Base-by-base conservation (phyloP, 2,797 vertebrate genomes). In the Muraenolepis orangiensis region DNA sequence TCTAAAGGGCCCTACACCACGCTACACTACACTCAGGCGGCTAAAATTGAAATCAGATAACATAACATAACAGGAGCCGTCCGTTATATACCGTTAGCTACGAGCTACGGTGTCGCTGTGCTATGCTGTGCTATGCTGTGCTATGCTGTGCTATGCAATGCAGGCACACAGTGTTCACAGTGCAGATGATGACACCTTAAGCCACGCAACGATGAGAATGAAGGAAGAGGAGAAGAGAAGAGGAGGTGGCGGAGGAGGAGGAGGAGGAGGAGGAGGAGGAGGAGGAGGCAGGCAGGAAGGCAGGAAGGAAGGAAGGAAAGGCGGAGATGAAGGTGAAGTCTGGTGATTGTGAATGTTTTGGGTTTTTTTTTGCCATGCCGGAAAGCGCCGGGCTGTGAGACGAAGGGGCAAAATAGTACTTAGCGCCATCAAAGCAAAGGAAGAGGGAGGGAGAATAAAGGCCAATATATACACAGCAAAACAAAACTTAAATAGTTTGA, bases 171-270 rank as follows among this genome's bases (percentile, higher is more conserved):
- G 76, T 85, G 95, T 93, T 94, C 94, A 95, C 95, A 96, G 95
- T 95, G 96, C 96, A 96, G 94, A 95, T 94, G 91, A 95, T 94
- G 91, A 95, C 91, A 94, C 91, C 91, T 89, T 89, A 94, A 94
- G 94, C 94, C 86, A 88, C n/a, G 81, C 87, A 84, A 92, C 82
- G 89, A 91, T 92, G 90, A 84, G 87, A 67, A 78, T 83, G 83
- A 86, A 87, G 42, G 18, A 18, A 46, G 2, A 46, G 38, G 38
- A 40, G 38, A 40, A 40, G 38, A 87, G 87, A 84, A n/a, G n/a
- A n/a, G n/a, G n/a, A n/a, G n/a, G n/a, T n/a, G n/a, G n/a, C n/a
- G n/a, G n/a, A n/a, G n/a, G n/a, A n/a, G n/a, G n/a, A n/a, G n/a
- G n/a, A n/a, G n/a, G n/a, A n/a, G n/a, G n/a, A n/a, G n/a, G n/a